Evolutionary conservation across 2,797 vertebrate species (phyloP).

Genomic region (Hydrophis major): DNA sequence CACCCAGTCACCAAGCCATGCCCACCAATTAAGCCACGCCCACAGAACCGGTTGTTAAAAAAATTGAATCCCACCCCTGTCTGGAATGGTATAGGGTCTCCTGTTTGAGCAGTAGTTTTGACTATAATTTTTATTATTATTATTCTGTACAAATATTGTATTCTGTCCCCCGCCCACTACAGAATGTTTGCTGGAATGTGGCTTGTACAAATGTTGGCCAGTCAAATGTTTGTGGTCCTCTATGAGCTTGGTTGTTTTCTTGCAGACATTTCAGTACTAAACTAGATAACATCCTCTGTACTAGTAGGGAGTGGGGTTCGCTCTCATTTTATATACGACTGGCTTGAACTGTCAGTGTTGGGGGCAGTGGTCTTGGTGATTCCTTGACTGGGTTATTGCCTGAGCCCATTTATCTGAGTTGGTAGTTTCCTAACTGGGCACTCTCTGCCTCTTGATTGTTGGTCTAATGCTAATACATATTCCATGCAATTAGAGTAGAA

Average conservation of each 20-base stretch:
- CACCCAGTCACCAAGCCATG: too few species aligned
- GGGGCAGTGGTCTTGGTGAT: neutral
- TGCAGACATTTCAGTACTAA: neutral
- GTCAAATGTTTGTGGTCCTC: neutral
- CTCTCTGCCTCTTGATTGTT: neutral
- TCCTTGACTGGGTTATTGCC: neutral
- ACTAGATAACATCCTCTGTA: neutral
- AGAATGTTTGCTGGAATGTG: neutral
- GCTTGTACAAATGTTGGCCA: neutral
- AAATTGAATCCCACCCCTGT: too few species aligned
- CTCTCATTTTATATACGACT: neutral
- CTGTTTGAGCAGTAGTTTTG: neutral
- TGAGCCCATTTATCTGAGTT: neutral
- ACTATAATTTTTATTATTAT: neutral
- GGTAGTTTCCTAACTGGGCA: neutral
- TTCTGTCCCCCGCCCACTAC: neutral
- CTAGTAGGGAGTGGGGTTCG: neutral
- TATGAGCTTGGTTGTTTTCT: neutral
- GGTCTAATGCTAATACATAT: neutral
- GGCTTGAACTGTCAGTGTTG: neutral
- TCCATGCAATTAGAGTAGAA: too few species aligned
- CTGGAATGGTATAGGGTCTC: neutral
- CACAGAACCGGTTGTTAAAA: too few species aligned
- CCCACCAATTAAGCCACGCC: too few species aligned
- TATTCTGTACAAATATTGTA: neutral